Conservation (phyloP, 2,888 invertebrate genomes). For the Phengaris alcon region DNA sequence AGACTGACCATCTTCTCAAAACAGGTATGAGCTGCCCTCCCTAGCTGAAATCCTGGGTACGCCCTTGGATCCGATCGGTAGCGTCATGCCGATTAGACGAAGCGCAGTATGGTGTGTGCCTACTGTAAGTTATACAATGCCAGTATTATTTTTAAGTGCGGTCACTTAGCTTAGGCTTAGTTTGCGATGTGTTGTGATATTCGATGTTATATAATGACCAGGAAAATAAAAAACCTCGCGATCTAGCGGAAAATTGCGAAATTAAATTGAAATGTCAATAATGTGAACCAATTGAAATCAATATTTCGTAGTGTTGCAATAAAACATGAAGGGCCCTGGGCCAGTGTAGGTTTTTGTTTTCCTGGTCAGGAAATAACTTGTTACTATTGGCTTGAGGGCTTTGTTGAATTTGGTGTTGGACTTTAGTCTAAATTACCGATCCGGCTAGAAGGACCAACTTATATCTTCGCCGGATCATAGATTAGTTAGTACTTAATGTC, state of each 20-base stretch:
- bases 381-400: conserved; percentile 19
- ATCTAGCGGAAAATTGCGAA: neutral
- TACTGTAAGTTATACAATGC: neutral
- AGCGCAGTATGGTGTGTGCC: too few species aligned
- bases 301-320: too few species aligned
- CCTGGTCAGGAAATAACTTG: conserved; percentile 3
- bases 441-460: conserved; percentile 22
- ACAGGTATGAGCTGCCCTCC: too few species aligned
- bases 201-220: neutral
- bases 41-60: too few species aligned
- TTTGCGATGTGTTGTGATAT: conserved; percentile 24
- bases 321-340: too few species aligned
- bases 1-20: too few species aligned
- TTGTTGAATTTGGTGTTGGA: conserved; percentile 28
- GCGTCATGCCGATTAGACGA: too few species aligned
- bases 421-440: conserved; percentile 12
- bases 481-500: conserved; percentile 22
- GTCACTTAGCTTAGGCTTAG: conserved; percentile 1
- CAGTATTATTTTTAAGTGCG: conserved; percentile 29
- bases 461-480: conserved; percentile 5
- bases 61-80: too few species aligned
- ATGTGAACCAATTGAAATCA: neutral
- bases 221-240: neutral
- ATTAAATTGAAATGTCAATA: too few species aligned
- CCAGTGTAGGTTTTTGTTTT: neutral